These are phyloP conservation scores for Bothrops jararaca DNA, from an alignment of 2,113 vertebrate genomes.

Conservation along the genomic window DNA sequence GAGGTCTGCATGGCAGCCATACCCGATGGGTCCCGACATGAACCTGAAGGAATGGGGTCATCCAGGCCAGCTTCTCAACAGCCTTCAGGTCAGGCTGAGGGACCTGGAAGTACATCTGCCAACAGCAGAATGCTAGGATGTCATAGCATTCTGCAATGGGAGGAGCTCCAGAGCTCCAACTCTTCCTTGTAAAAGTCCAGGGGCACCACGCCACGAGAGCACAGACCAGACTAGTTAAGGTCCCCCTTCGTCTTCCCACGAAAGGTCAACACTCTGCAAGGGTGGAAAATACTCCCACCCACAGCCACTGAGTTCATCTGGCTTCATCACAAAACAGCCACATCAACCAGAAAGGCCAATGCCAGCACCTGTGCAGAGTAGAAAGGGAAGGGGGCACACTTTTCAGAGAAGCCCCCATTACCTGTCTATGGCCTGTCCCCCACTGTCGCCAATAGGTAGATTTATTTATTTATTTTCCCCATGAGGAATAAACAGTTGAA, in stretches of 20 bases:
- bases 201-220: not conserved
- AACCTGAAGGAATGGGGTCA: slow-evolving; percentile 32
- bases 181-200: not conserved
- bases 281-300: not conserved
- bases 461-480: not conserved
- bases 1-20: slow-evolving; percentile 31
- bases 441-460: not conserved
- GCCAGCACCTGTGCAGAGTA: not conserved
- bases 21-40: slow-evolving; percentile 28
- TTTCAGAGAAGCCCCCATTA: not conserved
- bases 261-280: not conserved
- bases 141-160: slow-evolving; percentile 19
- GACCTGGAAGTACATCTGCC: slow-evolving; percentile 39
- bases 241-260: not conserved
- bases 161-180: slow-evolving; percentile 2
- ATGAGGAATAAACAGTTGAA: not conserved
- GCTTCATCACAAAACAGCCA: not conserved
- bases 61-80: slow-evolving; percentile 36
- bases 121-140: slow-evolving; percentile 32
- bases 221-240: not conserved
- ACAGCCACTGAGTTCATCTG: not conserved
- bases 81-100: slow-evolving; percentile 35
- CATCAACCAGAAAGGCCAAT: not conserved
- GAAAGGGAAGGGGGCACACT: not conserved
- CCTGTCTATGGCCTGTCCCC: not conserved